phyloP scores from a whole-genome alignment of 2,888 invertebrate species.

The Cinara cedri region DNA sequence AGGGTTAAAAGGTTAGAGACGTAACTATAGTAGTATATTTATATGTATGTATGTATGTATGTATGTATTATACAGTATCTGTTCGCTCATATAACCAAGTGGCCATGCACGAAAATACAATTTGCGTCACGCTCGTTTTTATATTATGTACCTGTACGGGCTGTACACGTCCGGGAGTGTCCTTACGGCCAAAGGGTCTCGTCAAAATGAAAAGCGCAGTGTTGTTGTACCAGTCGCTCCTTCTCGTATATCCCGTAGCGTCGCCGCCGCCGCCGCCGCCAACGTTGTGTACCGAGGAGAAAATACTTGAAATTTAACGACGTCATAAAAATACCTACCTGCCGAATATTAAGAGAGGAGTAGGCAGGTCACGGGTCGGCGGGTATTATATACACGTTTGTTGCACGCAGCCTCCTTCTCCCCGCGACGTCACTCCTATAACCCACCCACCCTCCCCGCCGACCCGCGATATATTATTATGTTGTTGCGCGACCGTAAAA shows the following conservation, averaged over 20 bases:
- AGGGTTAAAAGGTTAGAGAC: slow-evolving; percentile 36
- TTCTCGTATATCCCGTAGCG: background rate
- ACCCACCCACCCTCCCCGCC: too few species aligned
- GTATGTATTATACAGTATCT: too few species aligned
- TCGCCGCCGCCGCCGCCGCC: too few species aligned
- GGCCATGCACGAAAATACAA: slow-evolving; percentile 21
- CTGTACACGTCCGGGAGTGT: too few species aligned
- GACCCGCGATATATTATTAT: too few species aligned
- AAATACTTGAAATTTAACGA: slow-evolving; percentile 49
- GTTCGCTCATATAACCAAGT: slow-evolving; percentile 35
- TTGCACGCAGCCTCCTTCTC: too few species aligned
- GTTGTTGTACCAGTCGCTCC: background rate
- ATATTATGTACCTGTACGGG: too few species aligned
- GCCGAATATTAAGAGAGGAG: background rate
- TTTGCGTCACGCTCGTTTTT: slow-evolving; percentile 20
- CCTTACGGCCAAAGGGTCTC: slow-evolving; percentile 33
- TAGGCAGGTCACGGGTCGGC: background rate
- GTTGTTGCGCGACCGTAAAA: background rate
- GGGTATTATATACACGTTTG: background rate
- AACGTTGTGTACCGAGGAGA: too few species aligned
- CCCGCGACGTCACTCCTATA: too few species aligned
- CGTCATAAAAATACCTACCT: slow-evolving; percentile 31
- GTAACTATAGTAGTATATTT: background rate
- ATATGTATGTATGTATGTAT: too few species aligned
- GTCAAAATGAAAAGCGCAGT: slow-evolving; percentile 47